These are phyloP conservation scores for Carcharodon carcharias DNA, from an alignment of 2,797 vertebrate genomes.

Conservation along the genomic window DNA sequence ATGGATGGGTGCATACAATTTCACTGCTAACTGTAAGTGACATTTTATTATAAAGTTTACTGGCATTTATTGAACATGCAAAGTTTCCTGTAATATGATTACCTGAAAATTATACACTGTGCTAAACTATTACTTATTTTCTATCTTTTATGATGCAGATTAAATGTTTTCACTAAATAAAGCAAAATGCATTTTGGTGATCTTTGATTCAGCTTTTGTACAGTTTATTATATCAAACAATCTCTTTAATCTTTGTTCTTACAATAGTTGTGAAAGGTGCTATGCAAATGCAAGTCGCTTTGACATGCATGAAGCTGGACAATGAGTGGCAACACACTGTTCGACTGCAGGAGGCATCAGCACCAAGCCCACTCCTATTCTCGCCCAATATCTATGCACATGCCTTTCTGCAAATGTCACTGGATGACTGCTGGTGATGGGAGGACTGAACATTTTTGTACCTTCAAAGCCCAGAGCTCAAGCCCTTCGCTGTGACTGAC, in stretches of 20 bases:
- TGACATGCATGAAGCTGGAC: neutral
- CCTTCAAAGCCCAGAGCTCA: neutral
- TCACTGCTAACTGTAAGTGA: slow-evolving; percentile 24
- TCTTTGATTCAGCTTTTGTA: neutral
- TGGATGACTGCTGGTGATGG: neutral
- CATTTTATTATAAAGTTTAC: slow-evolving; percentile 25
- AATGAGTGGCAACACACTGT: neutral
- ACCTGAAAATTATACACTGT: slow-evolving; percentile 3
- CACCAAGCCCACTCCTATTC: neutral
- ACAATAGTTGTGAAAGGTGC: neutral
- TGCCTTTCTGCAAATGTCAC: neutral
- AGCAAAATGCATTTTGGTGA: neutral
- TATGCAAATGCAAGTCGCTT: neutral
- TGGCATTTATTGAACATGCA: neutral
- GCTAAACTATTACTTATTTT: neutral
- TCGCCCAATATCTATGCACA: neutral
- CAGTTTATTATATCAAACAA: neutral
- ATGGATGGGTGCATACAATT: slow-evolving; percentile 35
- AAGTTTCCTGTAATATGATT: slow-evolving; percentile 27
- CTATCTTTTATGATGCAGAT: no score
- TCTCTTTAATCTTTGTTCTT: slow-evolving; percentile 4
- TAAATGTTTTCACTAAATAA: slow-evolving; percentile 11
- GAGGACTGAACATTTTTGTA: neutral
- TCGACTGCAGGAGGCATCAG: neutral
- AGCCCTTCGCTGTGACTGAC: neutral